These are phyloP conservation scores for Paralvinella palmiformis DNA, from an alignment of 1,140 invertebrate species.

Conservation along the genomic window DNA sequence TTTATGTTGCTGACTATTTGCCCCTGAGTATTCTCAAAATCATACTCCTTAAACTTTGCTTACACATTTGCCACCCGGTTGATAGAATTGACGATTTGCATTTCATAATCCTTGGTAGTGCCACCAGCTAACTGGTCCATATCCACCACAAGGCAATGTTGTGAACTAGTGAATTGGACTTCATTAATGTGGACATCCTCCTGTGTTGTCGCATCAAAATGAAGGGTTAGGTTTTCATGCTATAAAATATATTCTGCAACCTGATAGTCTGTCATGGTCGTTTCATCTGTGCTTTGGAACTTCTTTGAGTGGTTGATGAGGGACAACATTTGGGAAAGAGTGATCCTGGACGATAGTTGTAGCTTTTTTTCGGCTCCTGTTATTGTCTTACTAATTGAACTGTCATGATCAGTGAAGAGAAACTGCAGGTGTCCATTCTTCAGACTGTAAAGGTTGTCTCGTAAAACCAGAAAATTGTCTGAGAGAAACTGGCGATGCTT, in stretches of 20 bases:
- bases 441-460: no score
- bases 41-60: neutral
- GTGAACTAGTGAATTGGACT: neutral
- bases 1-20: constrained; percentile 7
- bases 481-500: no score
- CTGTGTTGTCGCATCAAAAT: constrained; percentile 14
- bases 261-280: neutral
- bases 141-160: neutral
- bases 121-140: neutral
- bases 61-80: neutral
- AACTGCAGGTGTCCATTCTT: no score
- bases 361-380: no score
- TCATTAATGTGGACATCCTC: constrained; percentile 7
- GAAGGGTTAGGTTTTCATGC: neutral
- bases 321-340: no score
- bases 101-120: neutral
- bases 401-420: no score
- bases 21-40: neutral
- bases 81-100: neutral
- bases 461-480: no score
- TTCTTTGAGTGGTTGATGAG: no score
- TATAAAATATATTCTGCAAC: neutral
- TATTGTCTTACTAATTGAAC: no score
- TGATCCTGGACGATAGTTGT: no score
- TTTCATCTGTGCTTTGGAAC: no score